Percentiles rank a stretch among this genome's conserved stretches.
These are phyloP conservation scores for Schrankia costaestrigalis DNA, from an alignment of 2,888 invertebrate genomes.

Conservation along the genomic window DNA sequence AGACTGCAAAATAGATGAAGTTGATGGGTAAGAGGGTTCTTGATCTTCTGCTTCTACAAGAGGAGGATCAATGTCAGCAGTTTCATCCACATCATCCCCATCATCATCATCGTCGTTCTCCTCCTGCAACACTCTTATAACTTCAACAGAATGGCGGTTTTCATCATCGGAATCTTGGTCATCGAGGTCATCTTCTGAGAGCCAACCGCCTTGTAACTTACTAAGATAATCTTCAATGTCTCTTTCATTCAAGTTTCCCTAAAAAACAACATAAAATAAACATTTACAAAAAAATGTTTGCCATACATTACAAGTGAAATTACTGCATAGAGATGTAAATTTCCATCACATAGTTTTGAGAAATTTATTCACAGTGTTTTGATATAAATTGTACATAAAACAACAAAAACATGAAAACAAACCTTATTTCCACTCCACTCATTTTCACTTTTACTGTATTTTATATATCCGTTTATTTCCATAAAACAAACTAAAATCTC, in stretches of 20 bases:
- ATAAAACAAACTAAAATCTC: constrained; percentile 25
- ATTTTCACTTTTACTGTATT: constrained; percentile 26
- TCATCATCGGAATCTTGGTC: constrained; percentile 38
- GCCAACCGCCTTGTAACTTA: constrained; percentile 36
- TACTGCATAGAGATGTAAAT: constrained; percentile 40
- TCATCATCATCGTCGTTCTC: constrained; percentile 30
- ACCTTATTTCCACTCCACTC: constrained; percentile 34
- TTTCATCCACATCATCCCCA: constrained; percentile 19
- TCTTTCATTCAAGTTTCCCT: constrained; percentile 32
- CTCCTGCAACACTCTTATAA: constrained; percentile 43
- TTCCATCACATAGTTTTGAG: constrained; percentile 38
- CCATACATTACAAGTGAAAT: constrained; percentile 40
- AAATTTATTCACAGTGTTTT: constrained; percentile 36
- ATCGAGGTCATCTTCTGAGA: constrained; percentile 40
- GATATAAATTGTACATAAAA: constrained; percentile 40
- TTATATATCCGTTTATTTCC: constrained; percentile 24
- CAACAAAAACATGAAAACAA: constrained; percentile 33
- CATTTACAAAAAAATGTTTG: constrained; percentile 29
- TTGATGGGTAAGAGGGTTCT: constrained; percentile 26
- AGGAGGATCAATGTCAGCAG: constrained; percentile 30
- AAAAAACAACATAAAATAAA: constrained; percentile 42
- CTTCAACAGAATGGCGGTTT: constrained; percentile 31
- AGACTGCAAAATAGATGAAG: constrained; percentile 28
- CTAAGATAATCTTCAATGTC: constrained; percentile 37
- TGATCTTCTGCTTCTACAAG: constrained; percentile 28